Evolutionary conservation across 2,888 invertebrate genomes (phyloP).

Genomic region (Drosophila koepferae): DNA sequence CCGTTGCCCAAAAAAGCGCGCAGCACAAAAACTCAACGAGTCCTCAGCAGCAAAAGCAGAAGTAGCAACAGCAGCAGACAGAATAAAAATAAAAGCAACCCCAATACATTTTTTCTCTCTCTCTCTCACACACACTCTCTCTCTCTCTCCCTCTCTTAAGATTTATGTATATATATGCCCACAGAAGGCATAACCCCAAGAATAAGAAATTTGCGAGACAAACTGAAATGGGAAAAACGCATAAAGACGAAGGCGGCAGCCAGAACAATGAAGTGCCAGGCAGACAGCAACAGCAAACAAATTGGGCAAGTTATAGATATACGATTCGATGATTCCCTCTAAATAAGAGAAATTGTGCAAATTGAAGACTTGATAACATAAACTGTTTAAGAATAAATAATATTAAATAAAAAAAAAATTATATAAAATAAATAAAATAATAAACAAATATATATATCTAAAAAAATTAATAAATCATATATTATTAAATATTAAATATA

Average conservation of each 20-base stretch:
- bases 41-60: slow-evolving; percentile 6
- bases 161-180: not conserved
- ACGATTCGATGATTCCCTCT: slow-evolving; percentile 19
- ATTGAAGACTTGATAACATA: no score
- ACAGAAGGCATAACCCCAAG: slow-evolving; percentile 49
- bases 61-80: slow-evolving; percentile 36
- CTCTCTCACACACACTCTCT: not conserved
- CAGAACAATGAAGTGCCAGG: slow-evolving; percentile 61
- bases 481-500: no score
- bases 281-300: slow-evolving; percentile 14
- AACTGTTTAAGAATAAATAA: no score
- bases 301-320: not conserved
- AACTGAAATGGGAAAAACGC: slow-evolving; percentile 64
- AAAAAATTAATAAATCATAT: no score
- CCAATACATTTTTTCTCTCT: slow-evolving; percentile 1
- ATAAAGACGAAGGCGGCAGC: slow-evolving; percentile 56
- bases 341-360: not conserved
- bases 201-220: slow-evolving; percentile 72
- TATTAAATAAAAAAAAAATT: no score
- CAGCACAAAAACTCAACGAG: slow-evolving; percentile 31
- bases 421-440: no score
- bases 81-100: slow-evolving; percentile 64
- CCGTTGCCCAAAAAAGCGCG: slow-evolving; percentile 42
- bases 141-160: not conserved
- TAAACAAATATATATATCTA: no score